Percentiles rank a stretch among this genome's conserved stretches.
Evolutionary conservation across 2,113 vertebrate species (phyloP).

Genomic region (Gavia stellata): DNA sequence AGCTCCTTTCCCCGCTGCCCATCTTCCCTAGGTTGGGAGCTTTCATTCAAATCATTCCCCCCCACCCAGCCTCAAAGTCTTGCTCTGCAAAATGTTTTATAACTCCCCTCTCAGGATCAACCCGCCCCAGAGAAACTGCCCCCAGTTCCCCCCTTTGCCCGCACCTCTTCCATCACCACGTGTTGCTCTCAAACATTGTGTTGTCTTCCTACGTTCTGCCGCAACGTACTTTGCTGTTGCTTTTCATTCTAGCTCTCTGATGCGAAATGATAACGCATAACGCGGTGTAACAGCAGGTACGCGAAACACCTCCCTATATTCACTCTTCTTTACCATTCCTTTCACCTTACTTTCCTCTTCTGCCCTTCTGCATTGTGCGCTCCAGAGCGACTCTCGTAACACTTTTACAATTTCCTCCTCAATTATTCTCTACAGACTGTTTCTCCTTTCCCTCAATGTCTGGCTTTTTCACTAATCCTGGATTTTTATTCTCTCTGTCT

Average conservation of each 20-base stretch:
- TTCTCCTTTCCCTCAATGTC: neutral
- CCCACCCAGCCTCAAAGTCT: neutral
- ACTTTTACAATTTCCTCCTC: neutral
- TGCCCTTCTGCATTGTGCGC: neutral
- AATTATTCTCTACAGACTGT: neutral
- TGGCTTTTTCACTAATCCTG: neutral
- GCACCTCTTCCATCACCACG: neutral
- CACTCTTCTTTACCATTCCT: neutral
- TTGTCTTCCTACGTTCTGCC: neutral
- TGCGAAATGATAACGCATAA: neutral
- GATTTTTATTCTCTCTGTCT: neutral
- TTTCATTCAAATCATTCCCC: neutral
- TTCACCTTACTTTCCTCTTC: neutral
- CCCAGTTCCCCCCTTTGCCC: neutral
- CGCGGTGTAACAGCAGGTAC: accelerated
- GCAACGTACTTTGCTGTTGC: neutral
- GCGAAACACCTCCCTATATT: neutral
- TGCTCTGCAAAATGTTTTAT: neutral
- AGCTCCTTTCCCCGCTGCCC: neutral
- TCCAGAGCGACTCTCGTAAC: neutral
- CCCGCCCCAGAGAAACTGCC: neutral
- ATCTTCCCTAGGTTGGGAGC: neutral
- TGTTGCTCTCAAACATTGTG: accelerated
- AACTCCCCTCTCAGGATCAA: neutral
- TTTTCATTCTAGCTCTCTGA: neutral